Evolutionary conservation across 92 coral and sea anemone species (phyloP).

Genomic region (Diadumene lineata): DNA sequence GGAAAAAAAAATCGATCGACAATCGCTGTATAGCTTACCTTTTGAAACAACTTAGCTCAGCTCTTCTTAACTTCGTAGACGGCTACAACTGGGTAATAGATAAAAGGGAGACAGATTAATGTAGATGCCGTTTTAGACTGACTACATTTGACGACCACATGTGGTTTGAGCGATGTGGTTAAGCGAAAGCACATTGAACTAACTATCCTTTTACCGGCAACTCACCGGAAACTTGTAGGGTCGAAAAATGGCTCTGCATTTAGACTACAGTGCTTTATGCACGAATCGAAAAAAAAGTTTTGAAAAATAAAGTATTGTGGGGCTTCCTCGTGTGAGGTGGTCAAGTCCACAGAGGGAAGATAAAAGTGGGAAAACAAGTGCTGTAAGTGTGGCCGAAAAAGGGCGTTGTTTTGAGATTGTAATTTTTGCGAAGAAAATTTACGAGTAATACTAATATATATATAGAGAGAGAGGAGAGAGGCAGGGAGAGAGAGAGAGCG

Average conservation of each 20-base stretch:
- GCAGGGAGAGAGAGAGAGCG: not conserved
- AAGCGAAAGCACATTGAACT: slow-evolving; percentile 39
- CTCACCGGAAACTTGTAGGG: slow-evolving; percentile 29
- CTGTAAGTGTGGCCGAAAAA: no score
- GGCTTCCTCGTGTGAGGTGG: not conserved
- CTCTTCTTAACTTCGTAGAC: not conserved
- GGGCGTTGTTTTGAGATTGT: no score
- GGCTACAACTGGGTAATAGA: not conserved
- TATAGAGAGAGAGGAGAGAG: not conserved
- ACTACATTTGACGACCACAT: slow-evolving; percentile 40
- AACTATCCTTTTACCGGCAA: slow-evolving; percentile 34
- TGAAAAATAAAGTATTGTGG: not conserved
- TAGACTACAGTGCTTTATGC: not conserved
- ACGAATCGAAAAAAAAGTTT: not conserved
- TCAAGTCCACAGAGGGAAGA: no score
- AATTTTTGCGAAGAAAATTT: no score
- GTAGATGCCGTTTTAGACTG: slow-evolving; percentile 10
- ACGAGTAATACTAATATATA: not conserved
- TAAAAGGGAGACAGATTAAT: not conserved
- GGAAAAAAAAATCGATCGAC: not conserved
- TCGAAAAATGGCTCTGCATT: not conserved
- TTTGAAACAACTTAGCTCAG: not conserved
- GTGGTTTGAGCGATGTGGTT: slow-evolving; percentile 16
- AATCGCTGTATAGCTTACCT: not conserved
- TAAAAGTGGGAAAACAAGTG: no score